These are phyloP conservation scores for Himalopsyche tibetana DNA, from an alignment of 2,888 invertebrate species.

Conservation along the genomic window DNA sequence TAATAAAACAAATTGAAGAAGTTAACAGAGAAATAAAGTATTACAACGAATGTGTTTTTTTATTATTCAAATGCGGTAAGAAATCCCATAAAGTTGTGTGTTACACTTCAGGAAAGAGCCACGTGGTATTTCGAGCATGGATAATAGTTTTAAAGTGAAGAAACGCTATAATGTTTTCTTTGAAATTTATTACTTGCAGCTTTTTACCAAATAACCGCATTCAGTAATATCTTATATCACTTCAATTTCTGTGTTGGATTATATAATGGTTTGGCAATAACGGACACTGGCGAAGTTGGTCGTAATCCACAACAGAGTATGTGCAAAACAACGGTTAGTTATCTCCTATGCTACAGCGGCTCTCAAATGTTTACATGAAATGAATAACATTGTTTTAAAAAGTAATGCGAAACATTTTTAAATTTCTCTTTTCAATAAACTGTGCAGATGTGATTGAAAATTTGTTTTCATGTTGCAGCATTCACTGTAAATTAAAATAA, in stretches of 20 bases:
- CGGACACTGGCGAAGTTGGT: not conserved
- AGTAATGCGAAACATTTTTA: too few species aligned
- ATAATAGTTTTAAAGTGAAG: not conserved
- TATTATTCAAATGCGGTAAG: too few species aligned
- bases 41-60: too few species aligned
- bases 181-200: constrained; percentile 10
- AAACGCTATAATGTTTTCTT: not conserved
- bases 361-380: not conserved
- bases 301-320: constrained; percentile 13
- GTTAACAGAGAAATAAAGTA: too few species aligned
- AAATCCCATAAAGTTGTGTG: too few species aligned
- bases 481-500: too few species aligned
- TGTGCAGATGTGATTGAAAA: too few species aligned
- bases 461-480: too few species aligned
- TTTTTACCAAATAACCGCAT: constrained; percentile 10
- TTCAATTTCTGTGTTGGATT: not conserved
- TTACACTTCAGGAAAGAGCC: not conserved
- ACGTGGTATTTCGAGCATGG: constrained; percentile 2
- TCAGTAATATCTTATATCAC: constrained; percentile 15
- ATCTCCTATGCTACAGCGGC: not conserved
- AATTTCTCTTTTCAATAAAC: too few species aligned
- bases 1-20: too few species aligned
- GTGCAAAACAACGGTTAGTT: not conserved
- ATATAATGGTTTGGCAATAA: constrained; percentile 3
- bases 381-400: too few species aligned